Base-by-base conservation (phyloP, 2,797 vertebrate genomes). In the Carduelis carduelis region DNA sequence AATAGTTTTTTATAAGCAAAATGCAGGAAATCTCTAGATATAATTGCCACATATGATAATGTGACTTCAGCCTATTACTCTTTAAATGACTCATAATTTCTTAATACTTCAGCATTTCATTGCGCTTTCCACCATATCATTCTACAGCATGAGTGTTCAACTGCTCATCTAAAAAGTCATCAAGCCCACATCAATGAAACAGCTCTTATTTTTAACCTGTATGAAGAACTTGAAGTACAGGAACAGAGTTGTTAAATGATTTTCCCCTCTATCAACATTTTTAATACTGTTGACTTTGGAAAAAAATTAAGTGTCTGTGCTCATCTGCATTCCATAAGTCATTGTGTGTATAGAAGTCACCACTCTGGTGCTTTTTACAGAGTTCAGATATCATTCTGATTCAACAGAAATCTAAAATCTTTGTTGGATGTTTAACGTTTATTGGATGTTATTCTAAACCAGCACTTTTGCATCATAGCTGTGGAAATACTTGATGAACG, bases 1-100 rank as follows among this genome's bases (percentile, higher is more conserved):
- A 1, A 12, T 37, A 39, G 6, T 4, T 71, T 76, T 91, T 83
- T 39, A 46, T 28, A 27, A 75, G 14, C 9, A 70, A 85, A 91
- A 57, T 47, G 16, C 64, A 78, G 59, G 52, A 95, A 94, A 88
- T 44, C 24, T 88, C n/a, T 72, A 57, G 32, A 26, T 80, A 49
- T 37, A 41, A 34, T 79, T 84, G n/a, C 35, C n/a, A 46, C 10
- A 18, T 47, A 37, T 30, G 17, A 86, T 69, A 22, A 15, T 61
- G n/a, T 66, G 14, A 81, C 80, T 96, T 93, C 47, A 90, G 19
- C 22, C 89, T 93, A 79, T 65, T 83, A 55, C 30, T 86, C 55
- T 88, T 81, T 61, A 84, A 86, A 82, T 64, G 16, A 64, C 11
- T 86, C 57, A 81, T 50, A 68, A 86, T 87, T 95, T 49, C 72